Evolutionary conservation across 2,113 vertebrate genomes (phyloP).

Genomic region (Pachycephala philippinensis): DNA sequence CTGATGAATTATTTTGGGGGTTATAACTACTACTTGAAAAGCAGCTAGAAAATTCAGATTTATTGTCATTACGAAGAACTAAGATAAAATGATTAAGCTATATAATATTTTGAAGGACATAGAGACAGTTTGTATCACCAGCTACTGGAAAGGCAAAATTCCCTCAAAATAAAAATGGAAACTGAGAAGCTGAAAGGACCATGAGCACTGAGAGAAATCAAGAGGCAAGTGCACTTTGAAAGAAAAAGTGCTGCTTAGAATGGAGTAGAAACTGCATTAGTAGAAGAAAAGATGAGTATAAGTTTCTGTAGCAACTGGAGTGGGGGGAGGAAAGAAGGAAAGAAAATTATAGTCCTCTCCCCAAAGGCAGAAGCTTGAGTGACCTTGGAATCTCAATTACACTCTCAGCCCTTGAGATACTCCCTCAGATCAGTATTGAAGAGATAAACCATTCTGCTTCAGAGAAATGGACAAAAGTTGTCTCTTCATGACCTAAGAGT

Average conservation of each 20-base stretch:
- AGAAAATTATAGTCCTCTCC: neutral
- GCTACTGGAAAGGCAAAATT: neutral
- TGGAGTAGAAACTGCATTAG: neutral
- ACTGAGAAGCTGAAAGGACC: neutral
- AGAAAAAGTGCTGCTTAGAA: neutral
- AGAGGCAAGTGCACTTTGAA: neutral
- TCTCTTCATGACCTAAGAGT: neutral
- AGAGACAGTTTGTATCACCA: neutral
- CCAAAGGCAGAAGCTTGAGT: neutral
- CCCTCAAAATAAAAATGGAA: neutral
- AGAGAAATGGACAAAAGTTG: neutral
- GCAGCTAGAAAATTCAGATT: neutral
- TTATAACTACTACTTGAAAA: neutral
- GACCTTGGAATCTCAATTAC: neutral
- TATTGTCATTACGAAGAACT: neutral
- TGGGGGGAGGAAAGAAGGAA: neutral
- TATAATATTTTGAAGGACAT: neutral
- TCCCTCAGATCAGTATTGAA: neutral
- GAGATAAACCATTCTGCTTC: neutral
- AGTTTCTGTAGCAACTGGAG: neutral
- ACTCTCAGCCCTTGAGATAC: neutral
- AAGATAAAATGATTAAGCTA: neutral
- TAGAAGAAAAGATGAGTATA: neutral
- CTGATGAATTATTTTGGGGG: neutral
- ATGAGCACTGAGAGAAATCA: neutral